These are phyloP conservation scores for Cryptoleucopteryx plumbea DNA, from an alignment of 2,113 vertebrate genomes.

Conservation along the genomic window DNA sequence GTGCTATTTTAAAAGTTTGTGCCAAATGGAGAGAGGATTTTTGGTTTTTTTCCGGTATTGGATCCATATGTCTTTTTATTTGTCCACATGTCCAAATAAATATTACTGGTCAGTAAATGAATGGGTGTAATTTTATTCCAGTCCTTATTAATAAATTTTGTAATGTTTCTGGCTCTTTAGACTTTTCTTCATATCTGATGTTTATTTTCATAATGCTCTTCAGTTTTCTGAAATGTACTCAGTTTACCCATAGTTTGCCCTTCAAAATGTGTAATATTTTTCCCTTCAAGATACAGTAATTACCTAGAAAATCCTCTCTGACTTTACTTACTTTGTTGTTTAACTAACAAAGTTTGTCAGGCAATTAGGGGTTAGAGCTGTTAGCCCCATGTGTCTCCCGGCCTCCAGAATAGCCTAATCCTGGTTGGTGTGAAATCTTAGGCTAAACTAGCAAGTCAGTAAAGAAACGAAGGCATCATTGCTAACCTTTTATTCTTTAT, in stretches of 20 bases:
- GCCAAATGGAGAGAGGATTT: not conserved
- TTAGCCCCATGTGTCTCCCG: not conserved
- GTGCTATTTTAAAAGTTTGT: not conserved
- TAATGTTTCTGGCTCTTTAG: not conserved
- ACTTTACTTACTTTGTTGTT: rapidly evolving
- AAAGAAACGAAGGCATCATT: rapidly evolving
- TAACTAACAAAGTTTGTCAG: not conserved
- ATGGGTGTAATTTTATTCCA: rapidly evolving
- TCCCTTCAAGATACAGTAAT: no score
- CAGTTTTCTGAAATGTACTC: not conserved
- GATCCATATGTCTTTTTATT: not conserved
- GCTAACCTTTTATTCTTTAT: not conserved
- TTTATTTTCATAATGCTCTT: not conserved
- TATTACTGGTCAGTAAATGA: not conserved
- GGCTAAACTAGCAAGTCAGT: rapidly evolving
- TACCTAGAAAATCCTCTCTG: not conserved
- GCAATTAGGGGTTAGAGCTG: not conserved
- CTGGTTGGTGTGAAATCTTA: not conserved
- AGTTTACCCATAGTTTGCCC: not conserved
- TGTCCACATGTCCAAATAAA: not conserved
- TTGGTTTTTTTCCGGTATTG: not conserved
- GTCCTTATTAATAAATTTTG: not conserved
- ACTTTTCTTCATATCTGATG: not conserved
- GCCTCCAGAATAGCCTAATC: not conserved
- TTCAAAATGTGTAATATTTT: not conserved